phyloP scores from a whole-genome alignment of 2,888 invertebrate species.

The Pseudococcus jackbeardsleyi region DNA sequence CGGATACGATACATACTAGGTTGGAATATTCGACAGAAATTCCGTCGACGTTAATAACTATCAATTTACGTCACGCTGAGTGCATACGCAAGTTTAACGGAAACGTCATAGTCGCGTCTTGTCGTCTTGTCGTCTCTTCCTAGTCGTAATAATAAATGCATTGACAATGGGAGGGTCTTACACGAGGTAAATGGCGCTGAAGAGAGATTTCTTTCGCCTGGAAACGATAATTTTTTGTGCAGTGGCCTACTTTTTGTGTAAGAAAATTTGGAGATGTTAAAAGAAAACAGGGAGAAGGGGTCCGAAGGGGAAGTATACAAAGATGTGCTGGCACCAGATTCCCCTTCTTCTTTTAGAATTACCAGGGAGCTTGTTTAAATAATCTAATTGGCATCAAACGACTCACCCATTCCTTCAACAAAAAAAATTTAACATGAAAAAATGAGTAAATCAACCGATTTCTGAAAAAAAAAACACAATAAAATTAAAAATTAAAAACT shows the following conservation, averaged over 20 bases:
- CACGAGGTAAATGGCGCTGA: neutral
- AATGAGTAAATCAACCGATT: no score
- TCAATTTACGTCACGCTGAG: slow-evolving; percentile 25
- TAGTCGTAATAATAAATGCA: neutral
- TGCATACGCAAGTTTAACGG: slow-evolving; percentile 3
- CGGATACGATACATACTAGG: neutral
- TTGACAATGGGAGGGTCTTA: neutral
- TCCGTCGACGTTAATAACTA: slow-evolving; percentile 31
- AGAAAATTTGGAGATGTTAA: no score
- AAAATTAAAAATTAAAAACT: no score
- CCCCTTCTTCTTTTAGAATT: no score
- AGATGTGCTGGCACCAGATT: no score
- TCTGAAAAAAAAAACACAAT: no score
- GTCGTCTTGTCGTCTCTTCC: neutral
- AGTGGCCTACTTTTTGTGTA: neutral
- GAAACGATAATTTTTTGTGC: neutral
- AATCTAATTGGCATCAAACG: no score
- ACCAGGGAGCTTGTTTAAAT: no score
- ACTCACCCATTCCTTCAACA: no score
- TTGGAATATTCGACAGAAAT: slow-evolving; percentile 20
- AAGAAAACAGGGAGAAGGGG: no score
- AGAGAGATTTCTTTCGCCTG: neutral
- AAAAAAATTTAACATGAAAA: no score
- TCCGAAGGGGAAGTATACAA: no score
- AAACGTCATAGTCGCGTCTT: neutral